Percentiles rank a stretch among this genome's conserved stretches.
phyloP scores from a whole-genome alignment of 2,888 invertebrate genomes.

The Eledona agricola region DNA sequence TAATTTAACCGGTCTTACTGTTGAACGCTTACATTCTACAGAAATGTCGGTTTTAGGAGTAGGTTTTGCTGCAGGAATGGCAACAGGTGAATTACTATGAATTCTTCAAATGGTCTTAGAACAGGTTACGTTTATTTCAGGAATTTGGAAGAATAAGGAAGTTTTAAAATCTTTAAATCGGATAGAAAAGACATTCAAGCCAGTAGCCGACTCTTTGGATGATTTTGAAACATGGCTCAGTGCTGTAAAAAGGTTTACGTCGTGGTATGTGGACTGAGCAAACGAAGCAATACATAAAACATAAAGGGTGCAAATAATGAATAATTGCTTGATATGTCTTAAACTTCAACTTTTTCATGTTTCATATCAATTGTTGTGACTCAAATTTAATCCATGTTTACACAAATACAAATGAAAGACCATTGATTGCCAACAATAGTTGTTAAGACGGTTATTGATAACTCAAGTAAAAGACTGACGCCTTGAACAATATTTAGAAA shows the following conservation, averaged over 20 bases:
- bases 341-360: too few relatives aligned
- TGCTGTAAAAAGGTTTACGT: conserved; percentile 67
- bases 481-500: too few relatives aligned
- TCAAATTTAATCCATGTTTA: too few relatives aligned
- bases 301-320: too few relatives aligned
- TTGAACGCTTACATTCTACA: conserved; percentile 76
- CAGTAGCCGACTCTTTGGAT: conserved; percentile 53
- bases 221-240: conserved; percentile 65
- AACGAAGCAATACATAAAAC: conserved; percentile 4
- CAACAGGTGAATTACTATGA: conserved; percentile 68
- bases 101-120: not conserved
- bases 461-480: too few relatives aligned
- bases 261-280: conserved; percentile 64
- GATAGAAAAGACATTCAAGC: conserved; percentile 70
- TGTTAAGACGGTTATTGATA: too few relatives aligned
- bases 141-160: conserved; percentile 63
- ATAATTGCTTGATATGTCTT: too few relatives aligned
- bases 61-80: conserved; percentile 84
- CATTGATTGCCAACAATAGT: too few relatives aligned
- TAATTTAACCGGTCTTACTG: conserved; percentile 77
- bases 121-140: conserved; percentile 34
- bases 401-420: too few relatives aligned
- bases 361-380: too few relatives aligned
- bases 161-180: conserved; percentile 70
- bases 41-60: conserved; percentile 90